Evolutionary conservation across 1,140 invertebrate genomes (phyloP).

Genomic region (Drosophila biarmipes): DNA sequence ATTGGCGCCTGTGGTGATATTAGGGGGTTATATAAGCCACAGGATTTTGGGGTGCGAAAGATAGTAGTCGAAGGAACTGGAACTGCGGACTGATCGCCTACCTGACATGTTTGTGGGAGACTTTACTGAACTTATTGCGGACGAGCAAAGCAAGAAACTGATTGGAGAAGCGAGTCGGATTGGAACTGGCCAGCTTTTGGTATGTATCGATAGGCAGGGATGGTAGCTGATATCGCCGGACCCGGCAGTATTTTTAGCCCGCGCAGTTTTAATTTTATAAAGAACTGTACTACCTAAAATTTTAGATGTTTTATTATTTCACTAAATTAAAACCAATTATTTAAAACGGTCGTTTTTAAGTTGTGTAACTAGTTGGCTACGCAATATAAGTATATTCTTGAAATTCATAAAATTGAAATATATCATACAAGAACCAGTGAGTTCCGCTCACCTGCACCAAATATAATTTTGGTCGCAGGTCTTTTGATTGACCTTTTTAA

Average conservation of each 20-base stretch:
- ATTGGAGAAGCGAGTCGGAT: constrained; percentile 16
- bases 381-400: too few species aligned
- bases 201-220: constrained; percentile 1
- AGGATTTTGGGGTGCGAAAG: background rate
- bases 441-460: too few species aligned
- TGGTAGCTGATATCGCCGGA: background rate
- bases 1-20: constrained; percentile 86
- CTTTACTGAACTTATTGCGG: constrained; percentile 57
- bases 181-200: constrained; percentile 2
- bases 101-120: constrained; percentile 57
- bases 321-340: too few species aligned
- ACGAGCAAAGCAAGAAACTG: constrained; percentile 53
- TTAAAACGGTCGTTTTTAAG: too few species aligned
- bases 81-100: constrained; percentile 20
- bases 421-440: too few species aligned
- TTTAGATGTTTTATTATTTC: too few species aligned
- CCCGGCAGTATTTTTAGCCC: background rate
- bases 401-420: too few species aligned
- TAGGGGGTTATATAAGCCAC: constrained; percentile 40
- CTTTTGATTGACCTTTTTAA: too few species aligned
- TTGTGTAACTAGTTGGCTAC: too few species aligned
- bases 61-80: background rate
- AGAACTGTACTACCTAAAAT: too few species aligned
- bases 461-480: too few species aligned
- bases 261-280: background rate